phyloP scores from a whole-genome alignment of 2,888 invertebrate genomes.

The Athrips mouffetella region DNA sequence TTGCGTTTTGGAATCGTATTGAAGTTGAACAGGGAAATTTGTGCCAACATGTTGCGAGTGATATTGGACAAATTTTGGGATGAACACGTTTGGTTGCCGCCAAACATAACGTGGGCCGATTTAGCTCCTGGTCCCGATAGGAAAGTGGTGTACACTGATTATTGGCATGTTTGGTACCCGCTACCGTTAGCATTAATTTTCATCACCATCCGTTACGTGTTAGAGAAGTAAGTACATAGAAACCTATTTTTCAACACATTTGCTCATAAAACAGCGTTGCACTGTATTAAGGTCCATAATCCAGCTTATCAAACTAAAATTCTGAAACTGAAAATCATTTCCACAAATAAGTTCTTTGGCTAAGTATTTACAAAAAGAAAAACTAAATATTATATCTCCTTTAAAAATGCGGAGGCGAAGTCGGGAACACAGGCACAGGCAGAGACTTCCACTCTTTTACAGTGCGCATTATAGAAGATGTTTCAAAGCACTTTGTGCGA shows the following conservation, averaged over 20 bases:
- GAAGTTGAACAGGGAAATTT: slow-evolving; percentile 22
- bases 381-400: too few relatives aligned
- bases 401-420: too few relatives aligned
- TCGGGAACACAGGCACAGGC: too few relatives aligned
- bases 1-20: slow-evolving; percentile 2
- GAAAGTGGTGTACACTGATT: slow-evolving; percentile 86
- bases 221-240: slow-evolving; percentile 87
- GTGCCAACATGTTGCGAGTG: slow-evolving; percentile 59
- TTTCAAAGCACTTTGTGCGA: too few relatives aligned
- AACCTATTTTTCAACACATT: slow-evolving; percentile 6
- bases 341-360: too few relatives aligned
- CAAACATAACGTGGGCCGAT: slow-evolving; percentile 93
- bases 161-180: slow-evolving; percentile 88
- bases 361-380: too few relatives aligned
- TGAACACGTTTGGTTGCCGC: slow-evolving; percentile 94
- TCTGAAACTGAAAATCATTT: too few relatives aligned
- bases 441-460: too few relatives aligned
- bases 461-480: too few relatives aligned
- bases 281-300: too few relatives aligned
- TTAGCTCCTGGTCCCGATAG: slow-evolving; percentile 86
- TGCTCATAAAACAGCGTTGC: too few relatives aligned
- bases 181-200: slow-evolving; percentile 90
- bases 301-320: too few relatives aligned
- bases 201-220: slow-evolving; percentile 84
- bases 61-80: slow-evolving; percentile 84